Percentiles rank a stretch among this genome's conserved stretches.
phyloP scores from a whole-genome alignment of 2,888 invertebrate species.

The Beris morrisii region DNA sequence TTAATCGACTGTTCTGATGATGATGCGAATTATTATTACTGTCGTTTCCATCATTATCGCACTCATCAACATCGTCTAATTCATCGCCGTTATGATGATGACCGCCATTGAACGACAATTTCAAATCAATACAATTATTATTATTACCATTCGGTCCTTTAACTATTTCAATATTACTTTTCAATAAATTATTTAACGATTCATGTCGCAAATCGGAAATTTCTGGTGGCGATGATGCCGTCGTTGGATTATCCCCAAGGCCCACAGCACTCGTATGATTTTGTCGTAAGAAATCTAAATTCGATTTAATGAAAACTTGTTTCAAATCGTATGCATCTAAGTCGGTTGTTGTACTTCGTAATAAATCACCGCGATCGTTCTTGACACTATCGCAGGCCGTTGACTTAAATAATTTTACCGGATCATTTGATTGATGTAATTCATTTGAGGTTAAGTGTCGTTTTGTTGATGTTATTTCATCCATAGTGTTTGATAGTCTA shows the following conservation, averaged over 20 bases:
- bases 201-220: slow-evolving; percentile 31
- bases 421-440: slow-evolving; percentile 32
- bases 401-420: slow-evolving; percentile 39
- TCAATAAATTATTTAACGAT: slow-evolving; percentile 41
- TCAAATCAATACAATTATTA: slow-evolving; percentile 3
- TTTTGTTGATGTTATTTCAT: slow-evolving; percentile 33
- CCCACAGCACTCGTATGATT: slow-evolving; percentile 17
- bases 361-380: slow-evolving; percentile 43
- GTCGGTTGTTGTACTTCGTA: slow-evolving; percentile 35
- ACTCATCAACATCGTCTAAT: slow-evolving; percentile 36
- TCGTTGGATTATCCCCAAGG: neutral
- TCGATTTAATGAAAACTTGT: slow-evolving; percentile 44
- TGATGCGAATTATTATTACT: slow-evolving; percentile 39
- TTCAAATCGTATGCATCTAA: slow-evolving; percentile 44
- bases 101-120: neutral
- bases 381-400: slow-evolving; percentile 44
- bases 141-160: slow-evolving; percentile 33
- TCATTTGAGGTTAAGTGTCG: slow-evolving; percentile 35
- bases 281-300: slow-evolving; percentile 42
- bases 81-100: slow-evolving; percentile 30
- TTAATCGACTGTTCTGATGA: neutral
- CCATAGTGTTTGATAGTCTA: slow-evolving; percentile 18
- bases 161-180: slow-evolving; percentile 42
- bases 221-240: slow-evolving; percentile 28
- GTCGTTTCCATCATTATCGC: slow-evolving; percentile 37